Base-by-base conservation (phyloP, 2,888 invertebrate genomes). In the Tenthredo livida region DNA sequence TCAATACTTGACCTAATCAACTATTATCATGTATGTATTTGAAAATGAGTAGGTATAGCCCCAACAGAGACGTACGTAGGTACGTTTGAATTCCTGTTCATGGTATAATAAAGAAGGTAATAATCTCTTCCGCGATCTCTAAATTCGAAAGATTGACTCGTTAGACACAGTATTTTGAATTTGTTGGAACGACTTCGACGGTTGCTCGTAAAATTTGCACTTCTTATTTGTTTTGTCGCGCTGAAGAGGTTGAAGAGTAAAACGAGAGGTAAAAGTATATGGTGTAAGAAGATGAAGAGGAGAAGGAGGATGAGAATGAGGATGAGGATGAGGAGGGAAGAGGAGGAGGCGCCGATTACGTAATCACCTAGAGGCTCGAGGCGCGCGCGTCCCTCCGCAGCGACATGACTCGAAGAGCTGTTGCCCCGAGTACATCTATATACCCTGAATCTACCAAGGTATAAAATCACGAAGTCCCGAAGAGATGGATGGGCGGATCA, bases 401-500 rank as follows among this genome's bases (percentile, higher is more conserved):
- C 75, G 47, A 47, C 43, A n/a, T 15, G 15, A 43, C 47, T 43
- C 43, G 67, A 33, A 67, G 33, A 67, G 37, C 37, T 29, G 37
- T 37, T 37, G 37, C 70, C 70, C 37, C 33, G 70, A 37, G 70
- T 73, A 73, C 67, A 33, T 25, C 43, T 43, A 73, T 73, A 73
- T 73, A 43, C 43, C 37, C 70, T 61, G 25, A 10, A 33, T 70
- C 37, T 37, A 43, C 43, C 21, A 43, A 43, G 17, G 40, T 43
- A 77, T 77, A 80, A 80, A 80, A 80, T 80, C 58, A 80, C 80
- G 12, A 61, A 40, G 80, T 61, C 85, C 78, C 84, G n/a, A 87
- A 87, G 89, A 89, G 88, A 89, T 87, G 90, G 90, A 90, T 89
- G 90, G 90, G 89, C 89, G 88, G 90, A 90, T 91, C 89, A 89